Percentiles rank a stretch among this genome's conserved stretches.
Conservation (phyloP, 2,113 vertebrate species). For the Albula goreensis region DNA sequence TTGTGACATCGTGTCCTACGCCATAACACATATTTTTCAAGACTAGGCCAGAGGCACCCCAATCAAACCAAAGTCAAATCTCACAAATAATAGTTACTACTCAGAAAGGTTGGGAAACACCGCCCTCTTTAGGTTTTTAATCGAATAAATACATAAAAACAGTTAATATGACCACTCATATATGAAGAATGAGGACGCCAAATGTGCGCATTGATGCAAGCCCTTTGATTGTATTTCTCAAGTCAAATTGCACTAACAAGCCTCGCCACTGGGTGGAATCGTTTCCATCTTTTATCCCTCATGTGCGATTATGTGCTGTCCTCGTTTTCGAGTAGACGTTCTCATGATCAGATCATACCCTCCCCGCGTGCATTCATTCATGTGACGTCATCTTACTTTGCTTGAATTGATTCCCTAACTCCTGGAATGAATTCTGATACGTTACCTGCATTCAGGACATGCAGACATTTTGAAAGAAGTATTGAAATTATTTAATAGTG, state of each 20-base stretch:
- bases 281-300: not conserved
- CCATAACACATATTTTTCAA: too few species aligned
- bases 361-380: not conserved
- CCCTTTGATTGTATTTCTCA: not conserved
- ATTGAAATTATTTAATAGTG: not conserved
- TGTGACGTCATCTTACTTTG: not conserved
- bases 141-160: too few species aligned
- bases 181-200: too few species aligned
- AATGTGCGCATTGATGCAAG: not conserved
- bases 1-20: too few species aligned
- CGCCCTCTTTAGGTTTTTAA: too few species aligned
- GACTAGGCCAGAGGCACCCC: too few species aligned
- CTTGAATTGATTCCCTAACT: not conserved
- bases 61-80: too few species aligned
- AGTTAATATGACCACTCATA: too few species aligned
- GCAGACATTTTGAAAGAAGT: not conserved
- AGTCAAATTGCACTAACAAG: not conserved
- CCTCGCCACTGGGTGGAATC: slow-evolving; percentile 50
- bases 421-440: not conserved
- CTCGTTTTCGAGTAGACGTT: not conserved
- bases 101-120: too few species aligned
- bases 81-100: too few species aligned
- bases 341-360: not conserved
- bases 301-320: too few species aligned
- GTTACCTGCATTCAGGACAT: not conserved